Evolutionary conservation across 1,140 invertebrate genomes (phyloP), one percentile per base, ranked within the genome.

Genomic region (Anoplolepis gracilipes): DNA sequence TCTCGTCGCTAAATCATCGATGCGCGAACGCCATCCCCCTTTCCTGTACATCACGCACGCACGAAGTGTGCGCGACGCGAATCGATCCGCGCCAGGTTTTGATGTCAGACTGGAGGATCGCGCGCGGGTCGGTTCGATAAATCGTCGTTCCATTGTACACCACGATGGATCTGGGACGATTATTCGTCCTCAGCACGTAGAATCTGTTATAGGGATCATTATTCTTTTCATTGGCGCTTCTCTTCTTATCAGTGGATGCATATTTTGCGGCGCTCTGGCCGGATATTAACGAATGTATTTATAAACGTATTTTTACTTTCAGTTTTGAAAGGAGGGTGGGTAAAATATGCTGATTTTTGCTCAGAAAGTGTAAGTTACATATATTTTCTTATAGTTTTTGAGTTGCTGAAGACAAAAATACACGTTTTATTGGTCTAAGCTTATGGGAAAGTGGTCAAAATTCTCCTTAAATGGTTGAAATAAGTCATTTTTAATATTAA

Each of bases 71-170:
- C 57, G 88, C 79, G 82, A 84, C 75, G 85, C 73, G 86, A 89
- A 90, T 90, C 88, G 87, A 89, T 89, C 87, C 49, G 33, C n/a
- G 87, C 39, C 84, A 89, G 78, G 78, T 90, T 89, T 87, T 79
- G 79, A 89, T 62, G 64, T 87, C 67, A 79, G 69, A 70, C 79
- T 61, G 25, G 55, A 73, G 72, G 85, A 89, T 89, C 77, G n/a
- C n/a, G n/a, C n/a, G n/a, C n/a, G 65, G 46, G 22, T 10, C 46
- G 76, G 49, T 81, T 84, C 90, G 89, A 90, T 91, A 89, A 90
- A 91, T 90, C 81, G 57, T 76, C 64, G 57, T 19, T 2, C 85
- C 69, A 90, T 91, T 90, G 89, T 89, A 59, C 64, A 22, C 49
- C 10, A 16, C 67, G 77, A 87, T 89, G 85, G 75, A 90, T 91